phyloP scores from a whole-genome alignment of 2,888 invertebrate genomes.

The Philhelius pedissequus region DNA sequence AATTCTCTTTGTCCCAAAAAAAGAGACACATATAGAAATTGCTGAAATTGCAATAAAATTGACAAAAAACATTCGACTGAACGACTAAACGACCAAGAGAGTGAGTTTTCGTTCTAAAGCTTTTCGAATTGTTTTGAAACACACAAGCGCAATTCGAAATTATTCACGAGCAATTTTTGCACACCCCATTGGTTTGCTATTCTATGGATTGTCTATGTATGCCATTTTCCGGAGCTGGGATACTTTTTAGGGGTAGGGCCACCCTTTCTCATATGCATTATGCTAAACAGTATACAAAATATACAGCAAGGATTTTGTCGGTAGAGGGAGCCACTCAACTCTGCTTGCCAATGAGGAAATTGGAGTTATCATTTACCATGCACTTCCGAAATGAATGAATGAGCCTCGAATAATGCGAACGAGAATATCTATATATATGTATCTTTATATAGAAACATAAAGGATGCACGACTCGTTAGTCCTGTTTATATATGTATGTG shows the following conservation, averaged over 20 bases:
- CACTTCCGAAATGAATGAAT: constrained; percentile 65
- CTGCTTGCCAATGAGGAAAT: constrained; percentile 57
- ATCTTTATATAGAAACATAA: neutral
- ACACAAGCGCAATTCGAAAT: constrained; percentile 63
- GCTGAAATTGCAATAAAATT: constrained; percentile 46
- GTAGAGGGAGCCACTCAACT: constrained; percentile 41
- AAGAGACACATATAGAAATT: neutral
- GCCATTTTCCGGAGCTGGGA: neutral
- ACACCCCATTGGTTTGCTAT: constrained; percentile 53
- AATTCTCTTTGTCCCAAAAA: neutral
- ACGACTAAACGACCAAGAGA: neutral
- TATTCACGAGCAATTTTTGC: constrained; percentile 64
- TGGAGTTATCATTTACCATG: constrained; percentile 66
- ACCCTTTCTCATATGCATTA: constrained; percentile 51
- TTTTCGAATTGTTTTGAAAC: constrained; percentile 62
- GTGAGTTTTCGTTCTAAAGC: neutral
- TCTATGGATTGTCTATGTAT: neutral
- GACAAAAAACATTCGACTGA: constrained; percentile 4
- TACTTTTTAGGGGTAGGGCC: neutral
- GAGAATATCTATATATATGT: neutral
- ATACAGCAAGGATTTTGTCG: too few species aligned
- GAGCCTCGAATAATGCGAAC: constrained; percentile 17
- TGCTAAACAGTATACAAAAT: constrained; percentile 62
- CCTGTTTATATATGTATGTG: neutral
- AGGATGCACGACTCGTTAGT: constrained; percentile 58